A percentile compares a stretch with the other conserved stretches of the same genome.
Evolutionary conservation across 30 jellyfish, hydroid and myxozoan genomes (phyloP).

Genomic region (Catostylus mosaicus): DNA sequence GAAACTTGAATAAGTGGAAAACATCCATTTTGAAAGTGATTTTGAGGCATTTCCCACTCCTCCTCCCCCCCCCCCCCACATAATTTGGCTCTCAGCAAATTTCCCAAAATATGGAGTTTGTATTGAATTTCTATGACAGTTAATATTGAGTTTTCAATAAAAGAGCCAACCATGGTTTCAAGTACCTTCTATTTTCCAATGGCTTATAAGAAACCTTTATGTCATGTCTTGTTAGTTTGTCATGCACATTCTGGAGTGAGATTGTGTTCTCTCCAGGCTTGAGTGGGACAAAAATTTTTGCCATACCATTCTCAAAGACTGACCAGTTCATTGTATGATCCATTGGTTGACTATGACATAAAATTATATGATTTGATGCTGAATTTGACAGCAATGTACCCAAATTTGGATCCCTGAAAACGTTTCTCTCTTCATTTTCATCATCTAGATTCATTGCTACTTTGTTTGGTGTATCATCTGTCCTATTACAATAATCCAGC

Average conservation of each 20-base stretch:
- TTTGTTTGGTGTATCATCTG: neutral
- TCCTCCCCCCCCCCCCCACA: too few relatives aligned
- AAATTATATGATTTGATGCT: neutral
- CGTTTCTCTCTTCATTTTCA: neutral
- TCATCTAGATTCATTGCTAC: neutral
- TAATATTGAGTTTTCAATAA: too few relatives aligned
- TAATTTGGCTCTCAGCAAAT: too few relatives aligned
- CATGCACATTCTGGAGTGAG: neutral
- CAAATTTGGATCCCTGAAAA: neutral
- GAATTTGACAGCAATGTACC: neutral
- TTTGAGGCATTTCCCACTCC: too few relatives aligned
- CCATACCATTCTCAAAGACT: constrained; percentile 12
- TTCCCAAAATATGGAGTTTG: too few relatives aligned
- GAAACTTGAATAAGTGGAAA: too few relatives aligned
- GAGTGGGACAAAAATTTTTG: constrained; percentile 52
- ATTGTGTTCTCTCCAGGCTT: constrained; percentile 34
- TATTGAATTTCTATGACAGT: too few relatives aligned
- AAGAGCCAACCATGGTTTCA: neutral
- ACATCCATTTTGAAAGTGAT: too few relatives aligned
- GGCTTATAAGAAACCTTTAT: constrained; percentile 42
- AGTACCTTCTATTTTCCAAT: constrained; percentile 43
- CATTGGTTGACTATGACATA: constrained; percentile 9
- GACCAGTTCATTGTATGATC: constrained; percentile 53
- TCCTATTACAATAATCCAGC: neutral
- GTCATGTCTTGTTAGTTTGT: neutral